Evolutionary conservation across 2,888 invertebrate species (phyloP).

Genomic region (Empis stercorea): DNA sequence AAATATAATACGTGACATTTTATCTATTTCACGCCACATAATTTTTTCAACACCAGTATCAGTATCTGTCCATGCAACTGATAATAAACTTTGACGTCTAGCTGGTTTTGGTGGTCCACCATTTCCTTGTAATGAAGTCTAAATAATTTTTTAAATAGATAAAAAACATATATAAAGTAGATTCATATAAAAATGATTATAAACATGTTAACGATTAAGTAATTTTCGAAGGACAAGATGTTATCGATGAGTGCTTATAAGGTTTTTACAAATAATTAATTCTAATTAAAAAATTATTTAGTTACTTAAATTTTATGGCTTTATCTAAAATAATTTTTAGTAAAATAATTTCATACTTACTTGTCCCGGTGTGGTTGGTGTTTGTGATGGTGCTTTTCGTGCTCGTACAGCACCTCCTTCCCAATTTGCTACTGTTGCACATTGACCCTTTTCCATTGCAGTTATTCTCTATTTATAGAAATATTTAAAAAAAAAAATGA

Average conservation of each 20-base stretch:
- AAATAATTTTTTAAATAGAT: constrained; percentile 2
- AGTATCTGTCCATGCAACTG: constrained; percentile 51
- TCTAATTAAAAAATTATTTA: no score
- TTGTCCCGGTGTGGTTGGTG: constrained; percentile 36
- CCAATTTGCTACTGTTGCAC: constrained; percentile 53
- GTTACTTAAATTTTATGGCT: no score
- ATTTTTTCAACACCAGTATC: constrained; percentile 58
- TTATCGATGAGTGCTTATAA: no score
- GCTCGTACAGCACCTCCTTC: constrained; percentile 48
- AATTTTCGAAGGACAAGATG: no score
- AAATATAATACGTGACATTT: constrained; percentile 60
- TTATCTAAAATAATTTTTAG: no score
- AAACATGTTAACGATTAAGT: no score
- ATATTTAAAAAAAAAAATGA: constrained; percentile 4
- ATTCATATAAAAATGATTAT: no score
- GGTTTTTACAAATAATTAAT: no score
- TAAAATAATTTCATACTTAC: no score
- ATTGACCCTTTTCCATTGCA: constrained; percentile 51
- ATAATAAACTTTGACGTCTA: constrained; percentile 34
- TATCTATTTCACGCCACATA: constrained; percentile 68
- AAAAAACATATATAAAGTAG: no score
- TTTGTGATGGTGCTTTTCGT: constrained; percentile 40
- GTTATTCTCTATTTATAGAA: constrained; percentile 42
- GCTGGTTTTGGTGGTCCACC: constrained; percentile 35
- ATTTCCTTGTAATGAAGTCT: constrained; percentile 36